Percentiles rank a stretch among this genome's conserved stretches.
Evolutionary conservation across 2,113 vertebrate genomes (phyloP).

Genomic region (Cairina moschata): DNA sequence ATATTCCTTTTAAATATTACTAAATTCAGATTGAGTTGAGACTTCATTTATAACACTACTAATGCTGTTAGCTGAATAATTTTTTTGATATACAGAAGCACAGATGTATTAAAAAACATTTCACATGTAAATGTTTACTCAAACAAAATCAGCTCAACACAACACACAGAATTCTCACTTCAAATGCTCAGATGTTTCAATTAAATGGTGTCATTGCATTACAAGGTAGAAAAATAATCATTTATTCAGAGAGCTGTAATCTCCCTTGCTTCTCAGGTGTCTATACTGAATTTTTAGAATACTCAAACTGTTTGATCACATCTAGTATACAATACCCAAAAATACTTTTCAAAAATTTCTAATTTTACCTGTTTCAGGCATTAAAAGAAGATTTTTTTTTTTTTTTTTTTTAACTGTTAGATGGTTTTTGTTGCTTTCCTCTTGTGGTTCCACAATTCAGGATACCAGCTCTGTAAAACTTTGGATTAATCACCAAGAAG

Average conservation of each 20-base stretch:
- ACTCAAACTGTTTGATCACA: not conserved
- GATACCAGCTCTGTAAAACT: not conserved
- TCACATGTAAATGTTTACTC: not conserved
- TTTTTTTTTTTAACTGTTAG: not conserved
- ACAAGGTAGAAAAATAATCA: not conserved
- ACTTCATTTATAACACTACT: not conserved
- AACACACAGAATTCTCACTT: not conserved
- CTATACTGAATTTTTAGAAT: not conserved
- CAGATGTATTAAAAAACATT: not conserved
- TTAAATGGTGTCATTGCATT: not conserved
- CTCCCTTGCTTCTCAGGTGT: not conserved
- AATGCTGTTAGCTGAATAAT: not conserved
- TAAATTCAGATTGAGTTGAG: no score
- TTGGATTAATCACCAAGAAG: not conserved
- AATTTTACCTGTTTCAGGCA: not conserved
- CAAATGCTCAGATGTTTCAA: not conserved
- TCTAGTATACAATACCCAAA: not conserved
- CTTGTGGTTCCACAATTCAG: not conserved
- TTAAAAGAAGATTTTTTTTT: not conserved
- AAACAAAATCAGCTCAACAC: not conserved
- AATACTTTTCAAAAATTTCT: not conserved
- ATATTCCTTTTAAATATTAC: no score
- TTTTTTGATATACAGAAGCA: not conserved
- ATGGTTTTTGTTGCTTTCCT: not conserved
- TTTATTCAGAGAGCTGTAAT: not conserved